Conservation (phyloP, 2,113 vertebrate species). For the Pithys albifrons region DNA sequence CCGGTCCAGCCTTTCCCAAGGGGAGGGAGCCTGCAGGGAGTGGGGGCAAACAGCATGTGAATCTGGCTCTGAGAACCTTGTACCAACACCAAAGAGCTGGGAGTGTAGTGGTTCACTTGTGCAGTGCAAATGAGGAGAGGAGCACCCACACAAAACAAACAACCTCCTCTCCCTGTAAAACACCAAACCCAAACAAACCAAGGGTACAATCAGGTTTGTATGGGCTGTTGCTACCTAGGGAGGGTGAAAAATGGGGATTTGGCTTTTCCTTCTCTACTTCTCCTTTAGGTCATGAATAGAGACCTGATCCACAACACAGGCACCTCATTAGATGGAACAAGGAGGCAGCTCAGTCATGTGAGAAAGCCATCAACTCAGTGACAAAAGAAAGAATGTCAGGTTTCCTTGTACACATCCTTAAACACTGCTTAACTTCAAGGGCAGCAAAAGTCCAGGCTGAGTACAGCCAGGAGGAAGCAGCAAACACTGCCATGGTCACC, state of each 20-base stretch:
- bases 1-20: background rate
- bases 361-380: background rate
- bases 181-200: rapidly evolving
- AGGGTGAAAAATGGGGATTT: rapidly evolving
- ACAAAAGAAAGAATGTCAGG: background rate
- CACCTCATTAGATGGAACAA: background rate
- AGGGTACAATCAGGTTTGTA: background rate
- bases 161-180: background rate
- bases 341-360: rapidly evolving
- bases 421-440: background rate
- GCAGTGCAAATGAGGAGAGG: background rate
- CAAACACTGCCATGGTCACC: rapidly evolving
- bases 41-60: rapidly evolving
- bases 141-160: background rate
- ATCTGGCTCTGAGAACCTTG: background rate
- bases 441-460: background rate
- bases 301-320: background rate
- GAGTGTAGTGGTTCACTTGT: background rate
- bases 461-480: background rate
- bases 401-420: background rate
- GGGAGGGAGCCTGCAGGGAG: background rate
- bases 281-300: background rate
- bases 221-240: background rate
- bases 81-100: rapidly evolving
- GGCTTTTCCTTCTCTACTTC: background rate